These are phyloP conservation scores for Isoperla grammatica DNA, from an alignment of 2,888 invertebrate species.

Conservation along the genomic window DNA sequence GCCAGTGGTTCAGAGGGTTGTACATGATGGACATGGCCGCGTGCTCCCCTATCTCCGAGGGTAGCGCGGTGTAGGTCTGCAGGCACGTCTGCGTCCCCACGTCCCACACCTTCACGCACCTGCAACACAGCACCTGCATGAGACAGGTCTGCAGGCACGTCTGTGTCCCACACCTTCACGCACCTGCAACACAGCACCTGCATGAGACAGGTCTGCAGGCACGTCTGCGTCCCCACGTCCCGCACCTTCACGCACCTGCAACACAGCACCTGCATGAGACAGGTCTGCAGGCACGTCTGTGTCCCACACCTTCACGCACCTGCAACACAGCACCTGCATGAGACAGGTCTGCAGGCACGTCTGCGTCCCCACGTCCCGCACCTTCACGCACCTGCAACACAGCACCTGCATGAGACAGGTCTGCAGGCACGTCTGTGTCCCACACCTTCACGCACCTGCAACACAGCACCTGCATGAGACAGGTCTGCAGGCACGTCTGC, in stretches of 20 bases:
- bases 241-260: slow-evolving; percentile 62
- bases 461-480: too few species aligned
- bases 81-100: slow-evolving; percentile 50
- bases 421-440: too few species aligned
- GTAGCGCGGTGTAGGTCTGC: slow-evolving; percentile 61
- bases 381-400: slow-evolving; percentile 53
- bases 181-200: too few species aligned
- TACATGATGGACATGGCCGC: slow-evolving; percentile 51
- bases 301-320: too few species aligned
- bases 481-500: slow-evolving; percentile 54
- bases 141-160: too few species aligned
- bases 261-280: too few species aligned
- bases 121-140: too few species aligned
- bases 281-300: too few species aligned
- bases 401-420: too few species aligned
- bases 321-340: too few species aligned
- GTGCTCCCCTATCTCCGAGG: slow-evolving; percentile 55
- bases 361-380: slow-evolving; percentile 68
- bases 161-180: too few species aligned
- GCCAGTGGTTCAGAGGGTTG: slow-evolving; percentile 58
- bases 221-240: slow-evolving; percentile 58
- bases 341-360: slow-evolving; percentile 54
- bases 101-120: slow-evolving; percentile 70
- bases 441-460: too few species aligned
- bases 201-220: slow-evolving; percentile 56